phyloP scores from a whole-genome alignment of 2,113 vertebrate species.

The Anolis carolinensis region DNA sequence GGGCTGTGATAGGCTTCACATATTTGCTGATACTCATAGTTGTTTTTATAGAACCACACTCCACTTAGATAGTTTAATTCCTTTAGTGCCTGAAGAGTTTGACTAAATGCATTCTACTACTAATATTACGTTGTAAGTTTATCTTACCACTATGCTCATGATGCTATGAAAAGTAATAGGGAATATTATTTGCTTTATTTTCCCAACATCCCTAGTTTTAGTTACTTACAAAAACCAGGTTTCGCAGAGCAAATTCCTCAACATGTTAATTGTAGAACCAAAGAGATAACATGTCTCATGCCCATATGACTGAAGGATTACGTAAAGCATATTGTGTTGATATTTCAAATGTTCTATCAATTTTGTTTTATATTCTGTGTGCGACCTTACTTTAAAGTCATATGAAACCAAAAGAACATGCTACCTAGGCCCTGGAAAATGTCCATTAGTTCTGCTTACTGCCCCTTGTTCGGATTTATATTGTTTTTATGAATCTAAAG shows the following conservation, averaged over 20 bases:
- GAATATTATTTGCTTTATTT: not conserved
- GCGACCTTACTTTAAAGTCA: slow-evolving; percentile 30
- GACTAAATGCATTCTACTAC: not conserved
- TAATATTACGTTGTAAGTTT: not conserved
- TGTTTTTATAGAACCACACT: not conserved
- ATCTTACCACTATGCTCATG: no score
- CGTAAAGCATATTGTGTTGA: not conserved
- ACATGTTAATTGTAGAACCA: not conserved
- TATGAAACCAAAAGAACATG: slow-evolving; percentile 21
- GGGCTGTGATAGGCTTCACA: not conserved
- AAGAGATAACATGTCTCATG: not conserved
- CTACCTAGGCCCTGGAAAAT: slow-evolving; percentile 52
- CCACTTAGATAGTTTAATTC: not conserved
- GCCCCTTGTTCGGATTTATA: not conserved
- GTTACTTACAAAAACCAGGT: no score
- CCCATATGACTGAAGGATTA: slow-evolving; percentile 4
- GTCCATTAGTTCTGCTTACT: slow-evolving; percentile 10
- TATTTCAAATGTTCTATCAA: not conserved
- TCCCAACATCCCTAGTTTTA: not conserved
- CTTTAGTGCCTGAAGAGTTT: not conserved
- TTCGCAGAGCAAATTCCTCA: not conserved
- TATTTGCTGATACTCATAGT: not conserved
- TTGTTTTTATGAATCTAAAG: not conserved
- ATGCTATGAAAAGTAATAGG: not conserved
- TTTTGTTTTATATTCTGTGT: slow-evolving; percentile 34